Base-by-base conservation (phyloP, 2,797 vertebrate species). In the Notamacropus eugenii region DNA sequence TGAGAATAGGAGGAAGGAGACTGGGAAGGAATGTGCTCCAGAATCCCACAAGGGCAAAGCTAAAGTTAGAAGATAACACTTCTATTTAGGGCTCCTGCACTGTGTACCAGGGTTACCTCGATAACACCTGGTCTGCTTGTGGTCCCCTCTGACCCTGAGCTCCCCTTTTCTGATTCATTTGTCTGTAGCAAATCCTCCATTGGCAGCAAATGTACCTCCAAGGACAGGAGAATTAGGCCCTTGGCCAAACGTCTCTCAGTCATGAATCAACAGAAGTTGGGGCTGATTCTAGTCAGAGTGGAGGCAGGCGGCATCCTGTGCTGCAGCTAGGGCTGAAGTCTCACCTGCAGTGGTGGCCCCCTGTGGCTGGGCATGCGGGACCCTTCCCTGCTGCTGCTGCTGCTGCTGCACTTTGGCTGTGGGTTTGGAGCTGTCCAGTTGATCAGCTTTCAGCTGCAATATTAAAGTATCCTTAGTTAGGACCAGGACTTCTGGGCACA, bases 321-420 rank as follows among this genome's bases (percentile, higher is more conserved):
- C 56, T 50, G 10, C 31, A 56, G 57, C n/a, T 46, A 31, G 2
- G 74, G 54, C 4, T 0, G 11, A 96, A n/a, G 67, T 96, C 98
- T 99, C 97, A 99, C 99, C 99, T 97, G 99, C 98, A 97, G 96
- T 74, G 92, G 99, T 99, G 97, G 99, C 99, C 97, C 99, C 98
- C 91, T 99, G 99, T 11, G 99, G 97, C 95, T 98, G 98, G 1
- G 98, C 98, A 28, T 98, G 98, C 0, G 99, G 98, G 4, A 97
- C 98, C 99, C 99, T 99, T 93, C 98, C 99, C 5, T 98, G 98
- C 94, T 98, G 98, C 91, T 98, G 98, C 95, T 98, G 98, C 91
- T 98, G 98, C 97, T 98, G 98, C 94, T 98, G 98, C 97, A 97
- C 98, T 98, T 99, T 99, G n/a, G 98, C 97, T 97, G 99, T 67